A percentile compares a stretch with the other conserved stretches of the same genome.
Evolutionary conservation across 2,888 invertebrate species (phyloP).

Genomic region (Meiosimyza platycephala): DNA sequence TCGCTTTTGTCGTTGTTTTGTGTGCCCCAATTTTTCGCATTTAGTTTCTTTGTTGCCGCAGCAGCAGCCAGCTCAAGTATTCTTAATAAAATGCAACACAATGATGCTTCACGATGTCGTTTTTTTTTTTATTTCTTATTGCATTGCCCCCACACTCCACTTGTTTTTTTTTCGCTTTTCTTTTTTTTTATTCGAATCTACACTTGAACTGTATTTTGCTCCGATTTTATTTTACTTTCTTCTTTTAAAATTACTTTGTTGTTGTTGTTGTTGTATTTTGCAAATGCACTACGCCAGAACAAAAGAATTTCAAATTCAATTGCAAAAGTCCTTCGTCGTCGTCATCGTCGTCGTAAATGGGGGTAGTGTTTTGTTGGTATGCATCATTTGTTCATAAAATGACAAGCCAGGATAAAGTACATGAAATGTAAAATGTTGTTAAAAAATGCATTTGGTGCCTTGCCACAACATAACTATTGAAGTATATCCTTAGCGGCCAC

Average conservation of each 20-base stretch:
- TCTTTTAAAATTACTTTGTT: conserved; percentile 37
- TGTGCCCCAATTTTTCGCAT: too few relatives aligned
- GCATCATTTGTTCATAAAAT: too few relatives aligned
- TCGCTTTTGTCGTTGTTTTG: too few relatives aligned
- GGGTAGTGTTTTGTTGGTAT: conserved; percentile 47
- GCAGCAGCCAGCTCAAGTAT: conserved; percentile 7
- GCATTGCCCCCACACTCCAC: not conserved
- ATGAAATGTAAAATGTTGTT: conserved; percentile 44
- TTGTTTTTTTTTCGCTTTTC: too few relatives aligned
- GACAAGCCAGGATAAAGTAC: conserved; percentile 47
- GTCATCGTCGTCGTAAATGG: too few relatives aligned
- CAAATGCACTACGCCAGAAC: conserved; percentile 54
- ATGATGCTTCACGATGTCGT: conserved; percentile 1
- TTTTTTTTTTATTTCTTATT: conserved; percentile 5
- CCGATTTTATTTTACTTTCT: conserved; percentile 22
- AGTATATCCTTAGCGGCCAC: too few relatives aligned
- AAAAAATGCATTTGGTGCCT: not conserved
- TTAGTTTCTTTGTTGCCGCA: too few relatives aligned
- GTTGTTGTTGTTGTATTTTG: conserved; percentile 36
- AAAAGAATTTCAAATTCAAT: conserved; percentile 61
- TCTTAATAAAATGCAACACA: conserved; percentile 29
- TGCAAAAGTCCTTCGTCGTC: conserved; percentile 47
- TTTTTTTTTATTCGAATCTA: not conserved
- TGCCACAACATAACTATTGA: too few relatives aligned
- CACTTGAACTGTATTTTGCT: conserved; percentile 34